A percentile compares a stretch with the other conserved stretches of the same genome.
Evolutionary conservation across 2,113 vertebrate species (phyloP).

Genomic region (Rana temporaria): DNA sequence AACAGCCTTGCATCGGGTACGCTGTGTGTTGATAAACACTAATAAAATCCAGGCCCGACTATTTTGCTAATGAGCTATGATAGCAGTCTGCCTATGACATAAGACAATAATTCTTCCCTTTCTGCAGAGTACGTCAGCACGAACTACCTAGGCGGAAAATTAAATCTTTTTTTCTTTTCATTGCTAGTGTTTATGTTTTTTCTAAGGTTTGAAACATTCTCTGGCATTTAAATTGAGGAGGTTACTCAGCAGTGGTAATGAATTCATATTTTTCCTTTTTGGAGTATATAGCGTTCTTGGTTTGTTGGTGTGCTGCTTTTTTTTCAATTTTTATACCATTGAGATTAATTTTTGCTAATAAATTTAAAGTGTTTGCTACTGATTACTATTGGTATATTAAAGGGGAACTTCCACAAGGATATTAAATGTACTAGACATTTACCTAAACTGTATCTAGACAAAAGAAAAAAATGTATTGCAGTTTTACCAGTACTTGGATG

Average conservation of each 20-base stretch:
- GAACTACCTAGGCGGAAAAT: constrained; percentile 50
- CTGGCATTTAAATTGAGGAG: background rate
- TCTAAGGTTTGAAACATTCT: constrained; percentile 23
- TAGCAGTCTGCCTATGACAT: constrained; percentile 47
- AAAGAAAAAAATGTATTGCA: too few species aligned
- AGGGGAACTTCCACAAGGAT: too few species aligned
- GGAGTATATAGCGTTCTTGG: background rate
- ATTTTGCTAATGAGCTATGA: constrained; percentile 60
- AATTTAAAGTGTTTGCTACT: background rate
- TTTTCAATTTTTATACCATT: background rate
- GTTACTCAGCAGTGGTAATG: constrained; percentile 9
- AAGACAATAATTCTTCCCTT: constrained; percentile 36
- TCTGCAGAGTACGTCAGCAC: constrained; percentile 35
- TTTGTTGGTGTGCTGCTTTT: background rate
- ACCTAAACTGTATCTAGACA: too few species aligned
- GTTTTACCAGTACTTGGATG: too few species aligned
- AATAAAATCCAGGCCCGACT: constrained; percentile 62
- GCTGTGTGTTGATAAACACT: constrained; percentile 63
- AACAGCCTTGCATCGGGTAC: constrained; percentile 63
- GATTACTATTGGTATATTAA: too few species aligned
- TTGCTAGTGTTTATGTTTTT: constrained; percentile 39
- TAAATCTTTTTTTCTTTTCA: constrained; percentile 28
- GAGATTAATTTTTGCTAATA: background rate
- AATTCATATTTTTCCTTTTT: background rate
- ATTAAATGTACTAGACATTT: too few species aligned